Conservation (phyloP, 2,113 vertebrate genomes). For the Anguilla rostrata region DNA sequence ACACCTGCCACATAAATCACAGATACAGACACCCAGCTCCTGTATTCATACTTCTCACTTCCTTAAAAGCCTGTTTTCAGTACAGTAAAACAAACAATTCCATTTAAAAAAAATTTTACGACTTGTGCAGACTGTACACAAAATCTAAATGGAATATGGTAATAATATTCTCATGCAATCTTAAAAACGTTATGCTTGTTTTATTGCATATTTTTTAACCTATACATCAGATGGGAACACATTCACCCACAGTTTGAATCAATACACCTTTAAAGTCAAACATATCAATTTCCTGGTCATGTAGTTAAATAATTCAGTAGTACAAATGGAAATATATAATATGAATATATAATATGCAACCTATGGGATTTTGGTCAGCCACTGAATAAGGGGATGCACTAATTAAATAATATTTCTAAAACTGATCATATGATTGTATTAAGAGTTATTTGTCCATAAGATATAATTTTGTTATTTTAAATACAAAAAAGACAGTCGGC, state of each 20-base stretch:
- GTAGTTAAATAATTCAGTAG: neutral
- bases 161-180: neutral
- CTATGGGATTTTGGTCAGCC: neutral
- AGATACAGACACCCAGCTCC: neutral
- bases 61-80: neutral
- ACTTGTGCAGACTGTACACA: no score
- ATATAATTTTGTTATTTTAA: neutral
- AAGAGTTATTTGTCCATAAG: neutral
- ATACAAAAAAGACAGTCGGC: neutral
- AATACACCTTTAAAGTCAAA: conserved; percentile 1
- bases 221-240: neutral
- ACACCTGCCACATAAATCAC: conserved; percentile 4
- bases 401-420: neutral
- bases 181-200: no score
- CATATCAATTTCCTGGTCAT: conserved; percentile 8
- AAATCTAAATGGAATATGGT: no score
- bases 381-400: neutral
- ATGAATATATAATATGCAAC: neutral
- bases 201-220: no score
- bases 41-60: neutral
- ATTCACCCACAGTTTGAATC: conserved; percentile 23
- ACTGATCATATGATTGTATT: neutral
- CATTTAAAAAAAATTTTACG: no score
- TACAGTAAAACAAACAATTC: neutral
- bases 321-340: neutral